Evolutionary conservation across 1,140 invertebrate species (phyloP).

Genomic region (Globodera ellingtonae): DNA sequence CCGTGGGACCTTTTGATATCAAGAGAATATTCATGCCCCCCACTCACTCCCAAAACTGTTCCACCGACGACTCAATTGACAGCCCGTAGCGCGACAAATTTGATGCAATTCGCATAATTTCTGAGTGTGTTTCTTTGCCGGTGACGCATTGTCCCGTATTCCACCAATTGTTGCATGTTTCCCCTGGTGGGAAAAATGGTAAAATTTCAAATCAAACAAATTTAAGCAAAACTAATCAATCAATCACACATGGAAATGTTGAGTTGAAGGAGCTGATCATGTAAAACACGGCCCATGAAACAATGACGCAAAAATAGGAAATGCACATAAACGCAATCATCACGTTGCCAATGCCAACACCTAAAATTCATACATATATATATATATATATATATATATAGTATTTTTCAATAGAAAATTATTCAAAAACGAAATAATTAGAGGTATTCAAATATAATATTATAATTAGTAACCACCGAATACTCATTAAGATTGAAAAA

Average conservation of each 20-base stretch:
- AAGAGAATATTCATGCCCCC: no score
- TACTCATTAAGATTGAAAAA: constrained; percentile 18
- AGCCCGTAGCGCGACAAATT: constrained; percentile 40
- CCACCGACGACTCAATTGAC: constrained; percentile 57
- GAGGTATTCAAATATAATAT: no score
- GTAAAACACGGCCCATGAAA: constrained; percentile 89
- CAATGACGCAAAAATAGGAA: constrained; percentile 92
- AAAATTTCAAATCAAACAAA: background rate
- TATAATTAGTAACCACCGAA: background rate
- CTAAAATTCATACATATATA: constrained; percentile 19
- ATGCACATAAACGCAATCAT: constrained; percentile 65
- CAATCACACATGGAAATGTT: constrained; percentile 76
- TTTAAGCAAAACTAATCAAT: background rate
- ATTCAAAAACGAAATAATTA: no score
- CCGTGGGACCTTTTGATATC: background rate
- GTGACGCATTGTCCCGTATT: constrained; percentile 52
- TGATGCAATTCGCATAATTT: constrained; percentile 38
- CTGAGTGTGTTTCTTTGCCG: constrained; percentile 51
- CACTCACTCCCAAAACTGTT: constrained; percentile 64
- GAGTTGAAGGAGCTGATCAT: constrained; percentile 84
- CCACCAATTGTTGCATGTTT: constrained; percentile 80
- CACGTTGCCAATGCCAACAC: constrained; percentile 65
- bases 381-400: background rate
- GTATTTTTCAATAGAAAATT: no score
- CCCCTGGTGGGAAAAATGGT: constrained; percentile 66